Percentiles rank a stretch among this genome's conserved stretches.
Conservation (phyloP, 2,113 vertebrate species). For the Pygoscelis adeliae region DNA sequence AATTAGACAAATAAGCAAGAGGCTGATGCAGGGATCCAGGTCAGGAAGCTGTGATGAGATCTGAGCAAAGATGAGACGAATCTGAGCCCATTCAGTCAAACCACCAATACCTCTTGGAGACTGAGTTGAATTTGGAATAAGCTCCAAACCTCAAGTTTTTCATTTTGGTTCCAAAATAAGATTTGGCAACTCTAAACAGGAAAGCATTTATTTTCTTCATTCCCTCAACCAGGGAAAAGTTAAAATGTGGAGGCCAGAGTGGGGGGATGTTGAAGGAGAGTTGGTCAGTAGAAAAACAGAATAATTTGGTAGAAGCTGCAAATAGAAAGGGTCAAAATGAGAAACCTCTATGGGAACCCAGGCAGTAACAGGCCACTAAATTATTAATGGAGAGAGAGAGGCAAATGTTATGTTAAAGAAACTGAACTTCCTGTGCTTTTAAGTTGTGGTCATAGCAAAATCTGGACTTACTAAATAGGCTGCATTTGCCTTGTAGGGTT, state of each 20-base stretch:
- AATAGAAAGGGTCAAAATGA: background rate
- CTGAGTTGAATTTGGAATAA: background rate
- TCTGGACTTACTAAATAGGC: slow-evolving; percentile 75
- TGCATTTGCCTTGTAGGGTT: slow-evolving; percentile 50
- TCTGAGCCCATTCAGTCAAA: background rate
- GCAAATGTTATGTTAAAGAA: slow-evolving; percentile 54
- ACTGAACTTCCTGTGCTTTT: slow-evolving; percentile 61
- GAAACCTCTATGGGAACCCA: background rate
- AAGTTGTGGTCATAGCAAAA: slow-evolving; percentile 60
- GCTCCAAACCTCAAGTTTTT: background rate
- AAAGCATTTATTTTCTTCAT: slow-evolving; percentile 29
- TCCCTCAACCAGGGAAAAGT: background rate
- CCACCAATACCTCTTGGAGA: background rate
- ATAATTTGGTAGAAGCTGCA: background rate
- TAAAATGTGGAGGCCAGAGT: background rate
- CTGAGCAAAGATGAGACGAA: background rate
- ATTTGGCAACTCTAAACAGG: background rate
- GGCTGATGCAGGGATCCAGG: background rate
- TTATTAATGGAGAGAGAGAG: slow-evolving; percentile 1
- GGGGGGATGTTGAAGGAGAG: background rate
- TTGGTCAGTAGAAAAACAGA: background rate
- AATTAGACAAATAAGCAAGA: background rate
- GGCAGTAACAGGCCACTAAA: slow-evolving; percentile 40
- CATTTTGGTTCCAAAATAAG: background rate
- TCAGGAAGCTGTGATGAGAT: background rate